Evolutionary conservation across 1,140 invertebrate species (phyloP), one percentile per base, ranked within the genome.

Genomic region (Formica exsecta): DNA sequence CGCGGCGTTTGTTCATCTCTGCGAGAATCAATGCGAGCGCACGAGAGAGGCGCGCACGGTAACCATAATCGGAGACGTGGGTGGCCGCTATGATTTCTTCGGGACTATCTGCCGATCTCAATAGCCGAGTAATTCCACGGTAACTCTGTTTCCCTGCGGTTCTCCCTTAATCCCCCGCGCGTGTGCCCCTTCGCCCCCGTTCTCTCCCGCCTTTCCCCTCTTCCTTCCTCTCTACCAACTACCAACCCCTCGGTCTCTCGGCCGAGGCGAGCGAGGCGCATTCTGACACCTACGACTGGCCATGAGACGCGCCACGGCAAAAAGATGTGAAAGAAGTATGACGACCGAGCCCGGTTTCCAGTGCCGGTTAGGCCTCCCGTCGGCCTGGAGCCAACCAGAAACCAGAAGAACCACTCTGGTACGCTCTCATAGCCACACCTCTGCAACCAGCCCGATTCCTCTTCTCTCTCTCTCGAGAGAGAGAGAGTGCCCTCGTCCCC

Each of bases 61-160:
- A 70, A 86, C 32, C 73, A 81, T 89, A 80, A 80, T 86, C 76
- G 77, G 74, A 87, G 64, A 90, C 94, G 94, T 95, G 94, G 94
- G 94, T 95, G 94, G 94, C 91, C 94, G 89, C 93, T 93, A 95
- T 95, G 94, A 95, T 94, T 94, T 94, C 93, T 94, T 91, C 85
- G 81, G 76, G 86, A 91, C 92, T 94, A 94, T 94, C 93, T 91
- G 83, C 87, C 90, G 92, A 94, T 94, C 94, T 94, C 93, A 91
- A 94, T 94, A 94, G 93, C 91, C 91, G 90, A 92, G 92, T 94
- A 94, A 94, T 94, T 94, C 92, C 87, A 91, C 89, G 90, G 68
- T 85, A 87, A 86, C 87, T 77, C 68, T 51, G 62, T 54, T 71
- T 65, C 88, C 88, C 68, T 59, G 41, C 25, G 48, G 48, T 51